These are phyloP conservation scores for Heliconius eleuchia DNA, from an alignment of 1,140 invertebrate species.

Conservation along the genomic window DNA sequence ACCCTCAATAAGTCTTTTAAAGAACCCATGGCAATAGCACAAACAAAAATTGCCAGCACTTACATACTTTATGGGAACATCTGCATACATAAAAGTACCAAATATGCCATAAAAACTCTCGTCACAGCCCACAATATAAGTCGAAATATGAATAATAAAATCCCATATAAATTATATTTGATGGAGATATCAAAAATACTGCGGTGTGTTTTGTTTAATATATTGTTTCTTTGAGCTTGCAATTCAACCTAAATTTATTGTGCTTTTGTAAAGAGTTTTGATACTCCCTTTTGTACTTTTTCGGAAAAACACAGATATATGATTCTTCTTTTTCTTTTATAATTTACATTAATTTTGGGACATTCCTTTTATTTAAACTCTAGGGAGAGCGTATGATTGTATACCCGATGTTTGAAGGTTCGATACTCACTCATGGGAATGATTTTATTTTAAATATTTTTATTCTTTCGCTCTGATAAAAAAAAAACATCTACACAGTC, in stretches of 20 bases:
- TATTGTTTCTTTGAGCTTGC: not conserved
- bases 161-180: constrained; percentile 12
- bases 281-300: too few relatives aligned
- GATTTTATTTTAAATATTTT: too few relatives aligned
- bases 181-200: constrained; percentile 11
- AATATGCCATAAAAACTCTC: constrained; percentile 19
- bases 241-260: not conserved
- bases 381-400: too few relatives aligned
- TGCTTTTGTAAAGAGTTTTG: not conserved
- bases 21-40: not conserved
- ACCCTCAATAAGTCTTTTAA: not conserved
- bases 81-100: constrained; percentile 10
- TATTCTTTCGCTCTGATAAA: too few relatives aligned
- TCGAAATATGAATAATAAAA: constrained; percentile 14
- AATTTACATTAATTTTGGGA: too few relatives aligned
- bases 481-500: too few relatives aligned
- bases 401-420: too few relatives aligned
- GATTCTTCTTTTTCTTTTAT: too few relatives aligned
- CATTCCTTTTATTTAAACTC: too few relatives aligned
- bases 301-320: too few relatives aligned
- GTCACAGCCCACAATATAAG: constrained; percentile 14
- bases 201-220: not conserved
- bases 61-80: constrained; percentile 8
- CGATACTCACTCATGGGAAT: too few relatives aligned
- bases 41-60: constrained; percentile 10